Base-by-base conservation (phyloP, 2,113 vertebrate genomes). In the Odontophorus gujanensis region DNA sequence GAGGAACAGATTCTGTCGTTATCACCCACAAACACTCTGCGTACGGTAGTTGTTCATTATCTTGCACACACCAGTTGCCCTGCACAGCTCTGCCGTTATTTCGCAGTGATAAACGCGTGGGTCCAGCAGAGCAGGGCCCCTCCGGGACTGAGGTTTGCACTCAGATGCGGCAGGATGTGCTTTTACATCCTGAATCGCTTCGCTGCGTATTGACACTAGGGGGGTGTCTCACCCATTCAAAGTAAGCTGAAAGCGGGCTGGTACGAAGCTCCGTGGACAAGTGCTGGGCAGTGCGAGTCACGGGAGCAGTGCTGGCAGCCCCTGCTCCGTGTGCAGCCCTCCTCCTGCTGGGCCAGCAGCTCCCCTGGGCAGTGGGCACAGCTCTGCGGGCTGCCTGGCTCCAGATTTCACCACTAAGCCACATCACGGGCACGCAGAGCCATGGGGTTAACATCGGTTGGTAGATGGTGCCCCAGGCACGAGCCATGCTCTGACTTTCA, bases 131-230 rank as follows among this genome's bases (percentile, higher is more conserved):
- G 26, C 50, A 22, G 20, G 7, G 32, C 40, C 40, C 40, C 40
- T 5, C 40, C 40, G 11, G 40, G 24, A 24, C 55, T 17, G 10
- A 57, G 17, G 10, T 32, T 32, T 57, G 55, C 61, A 2, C 17
- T 19, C 4, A 28, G 38, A 40, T 28, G 61, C 38, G 10, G 38
- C 61, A 40, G 28, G 38, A 8, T 13, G 17, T 10, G 2, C 1
- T 3, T 4, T 25, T 21, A 6, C 16, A 2, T 21, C 16, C 21
- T 6, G 7, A 2, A 8, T 6, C 14, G 13, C 26, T 58, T 6
- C 34, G 22, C 18, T 10, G 28, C 43, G 5, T 19, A 17, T 11
- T 9, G 2, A 17, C 4, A 2, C 22, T 3, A 7, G 38, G 20
- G 28, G 34, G 16, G 15, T 3, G 14, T 34, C 19, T 20, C 36